These are phyloP conservation scores for Pempheris klunzingeri DNA, from an alignment of 2,797 vertebrate species.

Conservation along the genomic window DNA sequence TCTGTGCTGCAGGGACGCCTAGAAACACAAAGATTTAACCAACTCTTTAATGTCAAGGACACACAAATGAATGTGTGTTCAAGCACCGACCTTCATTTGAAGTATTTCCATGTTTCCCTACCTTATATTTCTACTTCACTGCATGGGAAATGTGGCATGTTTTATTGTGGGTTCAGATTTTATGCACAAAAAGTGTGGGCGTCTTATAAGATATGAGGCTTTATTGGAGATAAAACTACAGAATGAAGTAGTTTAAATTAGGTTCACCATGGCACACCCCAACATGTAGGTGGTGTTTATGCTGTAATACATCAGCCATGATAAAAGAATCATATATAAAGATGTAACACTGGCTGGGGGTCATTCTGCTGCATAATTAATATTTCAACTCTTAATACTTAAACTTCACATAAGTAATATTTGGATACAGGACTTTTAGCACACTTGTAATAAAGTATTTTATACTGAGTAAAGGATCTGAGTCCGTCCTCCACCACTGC, in stretches of 20 bases:
- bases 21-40: background rate
- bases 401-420: background rate
- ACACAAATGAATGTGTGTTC: background rate
- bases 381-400: background rate
- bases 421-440: background rate
- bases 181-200: background rate
- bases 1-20: background rate
- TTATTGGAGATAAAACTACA: slow-evolving; percentile 6
- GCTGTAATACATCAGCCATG: background rate
- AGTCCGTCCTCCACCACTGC: background rate
- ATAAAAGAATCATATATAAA: background rate
- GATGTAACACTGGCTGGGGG: background rate
- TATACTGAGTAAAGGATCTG: background rate
- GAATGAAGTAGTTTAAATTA: background rate
- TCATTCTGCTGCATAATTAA: background rate
- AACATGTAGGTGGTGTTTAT: background rate
- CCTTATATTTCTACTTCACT: background rate
- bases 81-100: background rate
- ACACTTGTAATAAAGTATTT: background rate
- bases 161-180: background rate
- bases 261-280: background rate
- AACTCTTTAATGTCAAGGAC: background rate
- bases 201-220: background rate
- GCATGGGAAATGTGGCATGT: background rate
- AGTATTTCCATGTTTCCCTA: background rate